A percentile compares a stretch with the other conserved stretches of the same genome.
These are phyloP conservation scores for Harpegnathos saltator DNA, from an alignment of 1,140 invertebrate species.

Conservation along the genomic window DNA sequence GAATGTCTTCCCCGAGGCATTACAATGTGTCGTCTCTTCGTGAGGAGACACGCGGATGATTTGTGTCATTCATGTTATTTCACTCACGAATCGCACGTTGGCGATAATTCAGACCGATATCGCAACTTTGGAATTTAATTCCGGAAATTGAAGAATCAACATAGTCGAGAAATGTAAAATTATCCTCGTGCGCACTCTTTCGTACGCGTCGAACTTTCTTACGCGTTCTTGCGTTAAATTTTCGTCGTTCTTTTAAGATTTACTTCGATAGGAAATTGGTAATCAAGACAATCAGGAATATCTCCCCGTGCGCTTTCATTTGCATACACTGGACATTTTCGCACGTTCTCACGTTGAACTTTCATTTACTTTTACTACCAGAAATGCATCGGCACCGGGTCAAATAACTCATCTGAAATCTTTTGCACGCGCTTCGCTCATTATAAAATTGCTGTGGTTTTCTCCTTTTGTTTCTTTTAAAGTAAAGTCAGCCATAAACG, in stretches of 20 bases:
- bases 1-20: not conserved
- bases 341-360: conserved; percentile 20
- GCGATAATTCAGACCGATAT: not conserved
- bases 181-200: too few relatives aligned
- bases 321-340: conserved; percentile 39
- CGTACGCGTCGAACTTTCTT: too few relatives aligned
- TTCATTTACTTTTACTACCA: conserved; percentile 6
- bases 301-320: conserved; percentile 37
- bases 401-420: not conserved
- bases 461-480: too few relatives aligned
- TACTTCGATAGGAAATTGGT: conserved; percentile 13
- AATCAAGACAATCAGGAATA: conserved; percentile 43
- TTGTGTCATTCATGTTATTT: not conserved
- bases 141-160: too few relatives aligned
- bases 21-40: not conserved
- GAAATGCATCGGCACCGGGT: not conserved
- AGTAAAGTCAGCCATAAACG: too few relatives aligned
- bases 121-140: not conserved
- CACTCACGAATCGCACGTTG: not conserved
- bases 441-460: not conserved
- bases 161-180: too few relatives aligned
- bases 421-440: not conserved
- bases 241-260: not conserved
- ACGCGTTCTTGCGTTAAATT: too few relatives aligned
- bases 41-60: conserved; percentile 8